A percentile compares a stretch with the other conserved stretches of the same genome.
Evolutionary conservation across 2,888 invertebrate genomes (phyloP).

Genomic region (Blastobasis lacticolella): DNA sequence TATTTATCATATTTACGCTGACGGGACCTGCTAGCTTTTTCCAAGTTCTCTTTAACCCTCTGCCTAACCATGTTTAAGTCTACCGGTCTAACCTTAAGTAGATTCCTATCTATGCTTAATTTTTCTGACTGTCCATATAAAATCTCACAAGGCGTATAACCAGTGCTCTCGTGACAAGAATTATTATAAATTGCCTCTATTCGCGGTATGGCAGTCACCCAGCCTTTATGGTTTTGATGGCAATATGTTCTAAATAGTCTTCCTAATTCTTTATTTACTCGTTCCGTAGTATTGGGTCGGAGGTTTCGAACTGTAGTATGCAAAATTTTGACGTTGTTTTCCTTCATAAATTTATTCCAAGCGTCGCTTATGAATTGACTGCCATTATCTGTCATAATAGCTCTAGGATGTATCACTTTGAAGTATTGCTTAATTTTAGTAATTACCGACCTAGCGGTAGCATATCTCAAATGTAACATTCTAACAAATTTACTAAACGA

Average conservation of each 20-base stretch:
- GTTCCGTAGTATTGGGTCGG: constrained; percentile 6
- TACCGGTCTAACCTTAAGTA: not conserved
- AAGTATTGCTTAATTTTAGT: constrained; percentile 6
- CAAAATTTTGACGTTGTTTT: not conserved
- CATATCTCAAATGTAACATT: constrained; percentile 4
- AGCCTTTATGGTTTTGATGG: constrained; percentile 1
- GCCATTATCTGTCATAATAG: constrained; percentile 15
- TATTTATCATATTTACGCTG: constrained; percentile 6
- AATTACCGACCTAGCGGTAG: constrained; percentile 11
- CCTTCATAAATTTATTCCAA: constrained; percentile 3
- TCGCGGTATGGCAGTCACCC: not conserved
- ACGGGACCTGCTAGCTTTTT: not conserved
- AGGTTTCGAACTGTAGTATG: constrained; percentile 10
- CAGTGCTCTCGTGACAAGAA: not conserved
- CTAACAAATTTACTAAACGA: constrained; percentile 15
- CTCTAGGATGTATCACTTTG: constrained; percentile 8
- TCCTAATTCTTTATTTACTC: constrained; percentile 8
- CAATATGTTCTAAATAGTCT: constrained; percentile 6
- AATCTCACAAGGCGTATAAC: not conserved
- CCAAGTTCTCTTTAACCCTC: constrained; percentile 5
- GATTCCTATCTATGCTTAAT: constrained; percentile 6
- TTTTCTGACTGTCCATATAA: not conserved
- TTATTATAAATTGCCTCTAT: constrained; percentile 1
- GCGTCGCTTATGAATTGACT: constrained; percentile 4
- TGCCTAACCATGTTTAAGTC: not conserved